Evolutionary conservation across 2,113 vertebrate genomes (phyloP), one percentile per base, ranked within the genome.

Genomic region (Macquaria ambigua): DNA sequence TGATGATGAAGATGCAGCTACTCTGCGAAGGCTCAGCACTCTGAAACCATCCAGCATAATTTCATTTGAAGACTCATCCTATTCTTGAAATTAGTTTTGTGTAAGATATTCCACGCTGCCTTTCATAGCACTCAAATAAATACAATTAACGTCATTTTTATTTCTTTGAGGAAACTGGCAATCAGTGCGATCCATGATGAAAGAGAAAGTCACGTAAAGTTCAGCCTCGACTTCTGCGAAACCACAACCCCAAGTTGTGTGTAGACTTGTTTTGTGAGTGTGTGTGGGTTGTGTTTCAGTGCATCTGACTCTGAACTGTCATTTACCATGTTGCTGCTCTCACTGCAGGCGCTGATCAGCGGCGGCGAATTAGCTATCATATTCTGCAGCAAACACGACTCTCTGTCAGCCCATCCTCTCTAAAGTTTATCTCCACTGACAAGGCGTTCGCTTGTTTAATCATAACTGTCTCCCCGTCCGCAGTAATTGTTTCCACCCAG

Each of bases 401-500:
- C 82, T 83, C 64, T 69, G 86, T 91, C 87, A 88, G 62, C 76
- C 70, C 73, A 58, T 83, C 86, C 87, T 86, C 84, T 82, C 90
- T 31, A 52, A 86, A 85, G 78, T 89, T 93, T 93, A 94, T 94
- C 91, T 90, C 77, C 56, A 14, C 82, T 87, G 89, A 92, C 93
- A 92, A 87, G 86, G 68, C 89, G 1, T 61, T 68, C 8, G 9
- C 84, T 91, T 92, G 82, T 87, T 91, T 88, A 92, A 90, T 94
- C 88, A 89, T 59, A 89, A 87, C 86, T 73, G 92, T 88, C 87
- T 91, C 53, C 71, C 82, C 18, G 39, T 84, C 79, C 59, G 59
- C 90, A 79, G 87, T 91, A 91, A 94, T 91, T 93, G 90, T 93
- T 84, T 92, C 89, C 75, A 85, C 81, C 84, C 88, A 85, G 90